Conservation (phyloP, 2,797 vertebrate genomes). For the Perodicticus potto region DNA sequence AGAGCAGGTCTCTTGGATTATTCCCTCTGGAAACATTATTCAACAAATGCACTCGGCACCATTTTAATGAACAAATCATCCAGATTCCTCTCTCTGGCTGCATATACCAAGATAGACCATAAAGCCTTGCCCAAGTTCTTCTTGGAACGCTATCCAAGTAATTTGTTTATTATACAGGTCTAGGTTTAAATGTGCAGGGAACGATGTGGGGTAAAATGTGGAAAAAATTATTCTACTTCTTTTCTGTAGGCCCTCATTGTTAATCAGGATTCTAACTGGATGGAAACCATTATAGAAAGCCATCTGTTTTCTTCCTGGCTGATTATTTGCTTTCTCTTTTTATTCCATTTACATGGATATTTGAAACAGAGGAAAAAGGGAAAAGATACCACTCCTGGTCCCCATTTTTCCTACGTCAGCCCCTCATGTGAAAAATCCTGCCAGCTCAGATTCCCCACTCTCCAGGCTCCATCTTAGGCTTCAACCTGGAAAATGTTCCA, state of each 20-base stretch:
- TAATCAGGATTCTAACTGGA: conserved; percentile 58
- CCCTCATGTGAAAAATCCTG: background rate
- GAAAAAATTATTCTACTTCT: conserved; percentile 39
- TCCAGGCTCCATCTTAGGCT: background rate
- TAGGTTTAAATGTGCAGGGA: background rate
- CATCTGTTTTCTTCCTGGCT: conserved; percentile 70
- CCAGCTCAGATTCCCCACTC: background rate
- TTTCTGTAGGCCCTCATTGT: conserved; percentile 54
- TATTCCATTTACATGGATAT: conserved; percentile 49
- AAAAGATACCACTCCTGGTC: background rate
- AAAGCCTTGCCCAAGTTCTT: background rate
- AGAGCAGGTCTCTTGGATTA: background rate
- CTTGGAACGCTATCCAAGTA: background rate
- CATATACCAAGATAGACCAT: background rate
- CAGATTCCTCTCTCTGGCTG: background rate
- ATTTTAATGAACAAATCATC: background rate
- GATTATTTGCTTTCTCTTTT: conserved; percentile 63
- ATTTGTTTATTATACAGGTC: background rate
- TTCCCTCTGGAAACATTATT: background rate
- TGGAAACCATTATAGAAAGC: conserved; percentile 66
- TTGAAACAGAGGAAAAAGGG: conserved; percentile 33
- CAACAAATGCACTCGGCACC: background rate
- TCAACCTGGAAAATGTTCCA: background rate
- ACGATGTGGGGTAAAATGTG: background rate
- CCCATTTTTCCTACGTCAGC: background rate